A percentile compares a stretch with the other conserved stretches of the same genome.
phyloP scores from a whole-genome alignment of 1,140 invertebrate species.

The Paralvinella palmiformis region DNA sequence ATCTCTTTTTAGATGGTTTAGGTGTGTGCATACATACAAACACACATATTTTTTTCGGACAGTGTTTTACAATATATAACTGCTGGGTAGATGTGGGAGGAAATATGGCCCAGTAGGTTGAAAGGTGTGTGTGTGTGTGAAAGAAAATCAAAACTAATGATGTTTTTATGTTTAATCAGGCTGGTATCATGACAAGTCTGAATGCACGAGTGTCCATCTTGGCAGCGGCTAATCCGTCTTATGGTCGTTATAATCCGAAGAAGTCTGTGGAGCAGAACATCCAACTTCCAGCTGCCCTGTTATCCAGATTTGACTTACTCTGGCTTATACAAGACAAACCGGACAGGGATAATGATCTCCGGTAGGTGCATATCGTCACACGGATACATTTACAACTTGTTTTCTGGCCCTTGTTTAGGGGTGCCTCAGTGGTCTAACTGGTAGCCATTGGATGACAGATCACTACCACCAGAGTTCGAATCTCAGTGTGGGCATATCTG shows the following conservation, averaged over 20 bases:
- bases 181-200: slow-evolving; percentile 95
- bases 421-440: too few relatives aligned
- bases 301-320: slow-evolving; percentile 95
- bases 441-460: too few relatives aligned
- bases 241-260: slow-evolving; percentile 94
- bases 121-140: not conserved
- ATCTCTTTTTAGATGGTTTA: too few relatives aligned
- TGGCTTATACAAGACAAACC: slow-evolving; percentile 96
- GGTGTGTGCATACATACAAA: too few relatives aligned
- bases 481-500: too few relatives aligned
- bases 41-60: too few relatives aligned
- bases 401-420: too few relatives aligned
- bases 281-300: slow-evolving; percentile 91
- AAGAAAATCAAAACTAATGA: not conserved
- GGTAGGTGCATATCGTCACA: slow-evolving; percentile 42
- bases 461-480: too few relatives aligned
- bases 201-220: slow-evolving; percentile 96
- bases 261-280: slow-evolving; percentile 95
- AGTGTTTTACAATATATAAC: too few relatives aligned
- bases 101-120: not conserved
- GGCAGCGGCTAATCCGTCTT: slow-evolving; percentile 97
- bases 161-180: slow-evolving; percentile 54
- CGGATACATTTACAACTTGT: too few relatives aligned
- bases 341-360: slow-evolving; percentile 85
- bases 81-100: not conserved